Percentiles rank a stretch among this genome's conserved stretches.
Conservation (phyloP, 2,888 invertebrate genomes). For the Nephrotoma appendiculata region DNA sequence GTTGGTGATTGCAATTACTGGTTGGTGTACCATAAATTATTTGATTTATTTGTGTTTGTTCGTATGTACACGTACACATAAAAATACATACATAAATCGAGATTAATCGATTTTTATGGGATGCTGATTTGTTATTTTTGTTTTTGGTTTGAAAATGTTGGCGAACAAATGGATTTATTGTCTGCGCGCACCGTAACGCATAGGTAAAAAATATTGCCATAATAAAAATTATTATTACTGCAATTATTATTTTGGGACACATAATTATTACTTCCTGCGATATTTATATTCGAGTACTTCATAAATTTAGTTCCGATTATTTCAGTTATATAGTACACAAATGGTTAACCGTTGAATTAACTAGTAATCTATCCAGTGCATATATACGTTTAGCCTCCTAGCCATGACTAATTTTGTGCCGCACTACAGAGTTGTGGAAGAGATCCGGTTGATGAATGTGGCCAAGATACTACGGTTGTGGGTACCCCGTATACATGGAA, state of each 20-base stretch:
- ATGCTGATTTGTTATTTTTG: not conserved
- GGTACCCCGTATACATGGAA: too few species aligned
- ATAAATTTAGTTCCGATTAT: not conserved
- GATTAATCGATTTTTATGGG: not conserved
- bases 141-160: not conserved
- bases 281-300: not conserved
- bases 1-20: not conserved
- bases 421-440: too few species aligned
- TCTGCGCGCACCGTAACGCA: not conserved
- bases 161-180: not conserved
- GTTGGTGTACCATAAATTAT: not conserved
- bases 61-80: not conserved
- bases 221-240: not conserved
- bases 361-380: too few species aligned
- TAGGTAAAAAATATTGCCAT: not conserved
- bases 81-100: not conserved
- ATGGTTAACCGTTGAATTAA: too few species aligned
- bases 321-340: too few species aligned
- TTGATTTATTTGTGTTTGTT: too few species aligned
- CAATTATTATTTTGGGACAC: not conserved
- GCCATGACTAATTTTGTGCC: too few species aligned
- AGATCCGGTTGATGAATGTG: too few species aligned
- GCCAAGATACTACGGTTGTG: too few species aligned
- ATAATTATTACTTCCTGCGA: not conserved
- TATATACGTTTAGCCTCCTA: too few species aligned